Base-by-base conservation (phyloP, 2,888 invertebrate genomes). In the Plemyria rubiginata region DNA sequence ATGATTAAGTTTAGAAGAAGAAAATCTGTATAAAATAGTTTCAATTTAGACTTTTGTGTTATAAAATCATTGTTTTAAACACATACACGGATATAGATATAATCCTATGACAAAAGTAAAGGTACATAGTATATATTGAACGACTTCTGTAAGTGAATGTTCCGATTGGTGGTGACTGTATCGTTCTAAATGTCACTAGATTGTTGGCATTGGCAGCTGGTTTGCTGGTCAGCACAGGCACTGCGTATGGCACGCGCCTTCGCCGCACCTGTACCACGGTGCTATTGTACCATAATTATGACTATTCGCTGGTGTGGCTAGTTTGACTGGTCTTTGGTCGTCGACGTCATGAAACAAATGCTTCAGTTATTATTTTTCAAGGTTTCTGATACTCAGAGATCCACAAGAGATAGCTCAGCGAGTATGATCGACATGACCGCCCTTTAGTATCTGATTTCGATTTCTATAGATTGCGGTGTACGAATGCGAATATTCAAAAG, bases 181-280 rank as follows among this genome's bases (percentile, higher is more conserved):
- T 43, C 51, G 32, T 54, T 54, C 36, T 54, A 55, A 60, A 60
- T 55, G 60, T 29, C 60, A 60, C 55, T 38, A 55, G 55, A 45
- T 45, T 45, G 45, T 45, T 45, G 45, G 28, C 52, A 38, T 54
- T 53, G 6, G 49, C 62, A 62, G 62, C 53, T 57, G 62, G 46
- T 56, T 41, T 49, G 41, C 9, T 51, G 12, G 40, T 22, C 12
- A 4, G 9, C 12, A 36, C 13, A 7, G 13, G 8, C 36, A 16
- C 22, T 51, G 16, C 16, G 15, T 52, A 15, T 22, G 63, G 65
- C 70, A 70, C 69, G 69, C 60, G 70, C 62, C 60, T 63, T 38
- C 28, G 63, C 61, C 65, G 51, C 68, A 67, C 70, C 69, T 67
- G 67, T 59, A 56, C 49, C 52, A 52, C 29, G 28, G 43, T 32